Percentiles rank a stretch among this genome's conserved stretches.
phyloP scores from a whole-genome alignment of 2,113 vertebrate genomes.

The Mastomys natalensis region DNA sequence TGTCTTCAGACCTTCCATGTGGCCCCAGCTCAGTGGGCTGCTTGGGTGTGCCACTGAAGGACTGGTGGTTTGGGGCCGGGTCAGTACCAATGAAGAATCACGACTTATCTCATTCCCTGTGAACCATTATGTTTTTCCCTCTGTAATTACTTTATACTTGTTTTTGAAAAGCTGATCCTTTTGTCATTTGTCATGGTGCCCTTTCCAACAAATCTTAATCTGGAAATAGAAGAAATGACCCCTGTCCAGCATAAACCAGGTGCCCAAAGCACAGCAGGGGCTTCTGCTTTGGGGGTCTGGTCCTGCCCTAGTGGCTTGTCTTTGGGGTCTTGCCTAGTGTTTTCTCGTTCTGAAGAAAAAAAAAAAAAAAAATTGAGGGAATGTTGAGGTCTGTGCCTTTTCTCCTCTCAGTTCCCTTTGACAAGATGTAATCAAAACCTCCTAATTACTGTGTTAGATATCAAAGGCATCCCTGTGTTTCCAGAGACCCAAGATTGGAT shows the following conservation, averaged over 20 bases:
- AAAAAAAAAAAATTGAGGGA: neutral
- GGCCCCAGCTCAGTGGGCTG: conserved; percentile 42
- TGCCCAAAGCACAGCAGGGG: conserved; percentile 36
- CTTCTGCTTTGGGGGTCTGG: conserved; percentile 21
- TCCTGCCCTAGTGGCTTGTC: conserved; percentile 22
- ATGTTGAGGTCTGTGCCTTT: neutral
- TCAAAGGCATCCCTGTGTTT: neutral
- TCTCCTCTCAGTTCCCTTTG: neutral
- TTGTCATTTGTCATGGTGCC: conserved; percentile 50
- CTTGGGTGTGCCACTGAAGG: conserved; percentile 27
- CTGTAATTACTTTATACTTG: conserved; percentile 33
- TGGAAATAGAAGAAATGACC: conserved; percentile 51
- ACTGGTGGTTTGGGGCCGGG: conserved; percentile 50
- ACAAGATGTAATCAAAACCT: neutral
- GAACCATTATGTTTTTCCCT: conserved; percentile 49
- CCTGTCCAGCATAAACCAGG: neutral
- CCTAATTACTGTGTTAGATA: neutral
- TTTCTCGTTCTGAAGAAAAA: conserved; percentile 78
- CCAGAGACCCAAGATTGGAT: neutral
- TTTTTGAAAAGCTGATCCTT: conserved; percentile 48
- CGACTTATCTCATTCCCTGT: neutral
- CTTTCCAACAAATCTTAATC: conserved; percentile 53
- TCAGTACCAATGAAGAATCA: conserved; percentile 71
- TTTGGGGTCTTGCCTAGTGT: no score
- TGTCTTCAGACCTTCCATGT: conserved; percentile 50